Conservation (phyloP, 2,888 invertebrate genomes). For the Nemotelus pantherinus region DNA sequence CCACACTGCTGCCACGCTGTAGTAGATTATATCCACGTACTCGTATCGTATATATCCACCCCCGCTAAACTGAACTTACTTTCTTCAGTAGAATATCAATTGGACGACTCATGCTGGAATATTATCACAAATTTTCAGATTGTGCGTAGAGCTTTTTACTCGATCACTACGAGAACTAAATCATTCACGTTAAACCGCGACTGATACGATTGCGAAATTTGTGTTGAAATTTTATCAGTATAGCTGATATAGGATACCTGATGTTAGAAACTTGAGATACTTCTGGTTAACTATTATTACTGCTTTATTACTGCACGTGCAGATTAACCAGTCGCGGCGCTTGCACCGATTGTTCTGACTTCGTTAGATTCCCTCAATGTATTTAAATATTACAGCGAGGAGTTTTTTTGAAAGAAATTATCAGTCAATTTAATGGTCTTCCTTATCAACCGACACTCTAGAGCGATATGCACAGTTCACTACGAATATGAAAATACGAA, state of each 20-base stretch:
- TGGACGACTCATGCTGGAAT: conserved; percentile 59
- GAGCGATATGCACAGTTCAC: background rate
- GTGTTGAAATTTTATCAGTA: no score
- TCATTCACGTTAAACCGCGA: conserved; percentile 3
- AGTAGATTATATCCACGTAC: no score
- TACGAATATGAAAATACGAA: no score
- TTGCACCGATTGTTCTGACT: conserved; percentile 35
- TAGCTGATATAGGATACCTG: no score
- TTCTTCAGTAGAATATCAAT: conserved; percentile 62
- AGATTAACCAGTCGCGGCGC: background rate
- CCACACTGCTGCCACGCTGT: no score
- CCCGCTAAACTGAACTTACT: conserved; percentile 56
- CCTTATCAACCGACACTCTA: conserved; percentile 35
- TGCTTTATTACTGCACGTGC: background rate
- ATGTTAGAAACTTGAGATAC: no score
- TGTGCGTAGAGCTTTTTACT: no score
- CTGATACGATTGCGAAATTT: background rate
- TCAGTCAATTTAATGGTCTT: conserved; percentile 41
- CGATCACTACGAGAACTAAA: conserved; percentile 1
- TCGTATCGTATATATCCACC: no score
- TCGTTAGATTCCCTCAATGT: conserved; percentile 26
- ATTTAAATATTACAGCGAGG: conserved; percentile 24
- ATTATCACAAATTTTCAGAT: no score
- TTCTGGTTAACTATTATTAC: no score
- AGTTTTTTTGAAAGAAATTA: conserved; percentile 30